Conservation (phyloP, 2,797 vertebrate genomes). For the Sebastes dallii region DNA sequence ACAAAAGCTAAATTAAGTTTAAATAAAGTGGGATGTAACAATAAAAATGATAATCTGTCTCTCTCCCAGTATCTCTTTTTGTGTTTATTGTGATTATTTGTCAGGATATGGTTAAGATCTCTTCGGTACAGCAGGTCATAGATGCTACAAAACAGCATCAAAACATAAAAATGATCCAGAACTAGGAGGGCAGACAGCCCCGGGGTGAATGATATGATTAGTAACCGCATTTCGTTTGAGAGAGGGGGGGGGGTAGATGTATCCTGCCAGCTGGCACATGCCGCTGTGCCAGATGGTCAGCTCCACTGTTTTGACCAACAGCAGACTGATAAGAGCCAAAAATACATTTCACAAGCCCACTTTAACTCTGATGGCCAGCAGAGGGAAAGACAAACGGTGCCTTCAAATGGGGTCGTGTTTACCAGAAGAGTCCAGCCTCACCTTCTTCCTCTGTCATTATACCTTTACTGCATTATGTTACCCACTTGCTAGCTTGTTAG, state of each 20-base stretch:
- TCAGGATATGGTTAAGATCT: neutral
- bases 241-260: neutral
- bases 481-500: too few species aligned
- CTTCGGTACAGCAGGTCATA: neutral
- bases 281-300: conserved; percentile 32
- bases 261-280: conserved; percentile 35
- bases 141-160: neutral
- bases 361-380: neutral
- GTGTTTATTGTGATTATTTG: neutral
- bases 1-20: neutral
- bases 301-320: conserved; percentile 17
- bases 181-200: neutral
- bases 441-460: too few species aligned
- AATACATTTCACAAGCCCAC: neutral
- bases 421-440: too few species aligned
- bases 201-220: conserved; percentile 16
- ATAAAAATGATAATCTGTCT: neutral
- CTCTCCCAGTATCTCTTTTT: neutral
- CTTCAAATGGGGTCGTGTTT: too few species aligned
- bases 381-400: conserved; percentile 1
- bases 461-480: too few species aligned
- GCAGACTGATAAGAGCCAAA: conserved; percentile 9
- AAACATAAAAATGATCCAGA: conserved; percentile 12
- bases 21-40: neutral
- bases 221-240: conserved; percentile 16